phyloP scores from a whole-genome alignment of 1,140 invertebrate genomes.

The Dreissena polymorpha region DNA sequence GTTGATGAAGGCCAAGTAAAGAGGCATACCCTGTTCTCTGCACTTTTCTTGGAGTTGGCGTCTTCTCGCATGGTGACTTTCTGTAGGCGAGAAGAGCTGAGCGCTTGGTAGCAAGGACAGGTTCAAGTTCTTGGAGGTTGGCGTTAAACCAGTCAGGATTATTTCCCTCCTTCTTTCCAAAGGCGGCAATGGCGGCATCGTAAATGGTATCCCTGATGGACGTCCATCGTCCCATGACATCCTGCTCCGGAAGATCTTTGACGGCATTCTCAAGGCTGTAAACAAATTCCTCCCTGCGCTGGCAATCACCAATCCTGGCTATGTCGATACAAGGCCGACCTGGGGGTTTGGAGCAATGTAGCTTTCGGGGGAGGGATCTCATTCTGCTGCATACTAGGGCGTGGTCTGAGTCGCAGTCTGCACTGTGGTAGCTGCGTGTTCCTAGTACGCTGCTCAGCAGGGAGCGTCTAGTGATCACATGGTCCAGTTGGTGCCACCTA shows the following conservation, averaged over 20 bases:
- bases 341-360: neutral
- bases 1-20: constrained; percentile 61
- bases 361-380: constrained; percentile 39
- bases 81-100: constrained; percentile 6
- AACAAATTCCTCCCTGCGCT: neutral
- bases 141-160: constrained; percentile 16
- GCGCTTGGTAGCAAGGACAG: constrained; percentile 1
- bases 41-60: constrained; percentile 63
- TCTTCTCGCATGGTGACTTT: constrained; percentile 1
- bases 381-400: constrained; percentile 45
- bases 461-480: constrained; percentile 30
- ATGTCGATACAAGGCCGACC: neutral
- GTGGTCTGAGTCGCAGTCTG: constrained; percentile 58
- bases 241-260: neutral
- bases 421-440: constrained; percentile 52
- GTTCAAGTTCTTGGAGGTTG: neutral
- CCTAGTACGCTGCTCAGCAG: constrained; percentile 16
- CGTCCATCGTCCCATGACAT: neutral
- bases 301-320: neutral
- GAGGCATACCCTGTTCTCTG: constrained; percentile 53
- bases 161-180: neutral
- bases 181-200: neutral
- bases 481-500: constrained; percentile 59
- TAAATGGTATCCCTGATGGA: neutral
- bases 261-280: neutral